phyloP scores from a whole-genome alignment of 1,140 invertebrate genomes.

The Macrocentrus cingulum region DNA sequence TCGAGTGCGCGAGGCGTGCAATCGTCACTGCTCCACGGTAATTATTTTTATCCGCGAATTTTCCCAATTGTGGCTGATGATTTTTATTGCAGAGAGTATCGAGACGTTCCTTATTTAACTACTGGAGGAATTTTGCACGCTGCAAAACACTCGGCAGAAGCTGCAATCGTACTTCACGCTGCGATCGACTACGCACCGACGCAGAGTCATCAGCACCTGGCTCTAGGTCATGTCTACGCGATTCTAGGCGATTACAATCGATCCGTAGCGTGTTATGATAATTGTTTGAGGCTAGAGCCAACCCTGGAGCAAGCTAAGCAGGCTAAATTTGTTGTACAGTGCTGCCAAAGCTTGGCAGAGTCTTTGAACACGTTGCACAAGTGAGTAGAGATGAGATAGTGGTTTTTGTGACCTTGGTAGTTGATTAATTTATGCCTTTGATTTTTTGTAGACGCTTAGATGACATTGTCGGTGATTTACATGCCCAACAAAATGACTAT shows the following conservation, averaged over 20 bases:
- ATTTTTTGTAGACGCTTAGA: conserved; percentile 62
- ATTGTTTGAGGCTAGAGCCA: conserved; percentile 68
- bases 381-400: conserved; percentile 55
- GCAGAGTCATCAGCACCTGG: conserved; percentile 74
- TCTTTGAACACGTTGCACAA: conserved; percentile 67
- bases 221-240: conserved; percentile 77
- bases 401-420: background rate
- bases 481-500: conserved; percentile 69
- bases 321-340: conserved; percentile 69
- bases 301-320: conserved; percentile 59
- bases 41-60: conserved; percentile 4
- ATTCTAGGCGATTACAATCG: conserved; percentile 68
- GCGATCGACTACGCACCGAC: conserved; percentile 77
- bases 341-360: conserved; percentile 69
- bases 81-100: conserved; percentile 62
- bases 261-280: conserved; percentile 69
- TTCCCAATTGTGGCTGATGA: conserved; percentile 8
- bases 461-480: conserved; percentile 66
- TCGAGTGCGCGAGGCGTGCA: conserved; percentile 80
- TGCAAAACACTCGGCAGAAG: conserved; percentile 72
- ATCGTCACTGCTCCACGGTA: conserved; percentile 79
- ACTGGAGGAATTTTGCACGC: conserved; percentile 82
- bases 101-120: conserved; percentile 79
- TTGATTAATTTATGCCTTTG: conserved; percentile 3
- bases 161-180: conserved; percentile 75